phyloP scores from a whole-genome alignment of 2,113 vertebrate species.

The Dolichallabes microphthalmus region DNA sequence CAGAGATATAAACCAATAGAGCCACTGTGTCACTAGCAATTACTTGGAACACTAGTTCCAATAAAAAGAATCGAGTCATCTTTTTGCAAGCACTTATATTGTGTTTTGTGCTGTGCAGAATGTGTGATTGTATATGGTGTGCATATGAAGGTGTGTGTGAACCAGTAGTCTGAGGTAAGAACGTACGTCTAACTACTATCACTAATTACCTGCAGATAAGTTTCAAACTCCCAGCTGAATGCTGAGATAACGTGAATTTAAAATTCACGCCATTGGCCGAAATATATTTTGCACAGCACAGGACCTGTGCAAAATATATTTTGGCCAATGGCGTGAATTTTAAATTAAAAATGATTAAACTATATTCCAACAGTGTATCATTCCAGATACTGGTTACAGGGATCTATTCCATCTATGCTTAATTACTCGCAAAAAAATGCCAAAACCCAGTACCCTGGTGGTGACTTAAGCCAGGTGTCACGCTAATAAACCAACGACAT shows the following conservation, averaged over 20 bases:
- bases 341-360: no score
- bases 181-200: background rate
- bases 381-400: background rate
- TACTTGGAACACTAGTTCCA: background rate
- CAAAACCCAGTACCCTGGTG: background rate
- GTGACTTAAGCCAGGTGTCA: background rate
- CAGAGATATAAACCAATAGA: background rate
- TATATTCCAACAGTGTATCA: background rate
- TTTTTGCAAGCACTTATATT: no score
- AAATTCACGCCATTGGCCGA: no score
- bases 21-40: background rate
- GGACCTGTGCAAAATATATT: slow-evolving; percentile 10
- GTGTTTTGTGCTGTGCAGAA: background rate
- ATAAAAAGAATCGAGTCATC: background rate
- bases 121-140: background rate
- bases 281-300: no score
- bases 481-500: no score
- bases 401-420: background rate
- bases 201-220: slow-evolving; percentile 20
- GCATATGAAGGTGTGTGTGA: background rate
- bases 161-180: background rate
- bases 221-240: background rate
- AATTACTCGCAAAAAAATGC: background rate
- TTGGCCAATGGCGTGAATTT: background rate
- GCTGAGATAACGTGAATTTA: slow-evolving; percentile 21